Conservation (phyloP, 2,888 invertebrate genomes). For the Drosophila mimetica region DNA sequence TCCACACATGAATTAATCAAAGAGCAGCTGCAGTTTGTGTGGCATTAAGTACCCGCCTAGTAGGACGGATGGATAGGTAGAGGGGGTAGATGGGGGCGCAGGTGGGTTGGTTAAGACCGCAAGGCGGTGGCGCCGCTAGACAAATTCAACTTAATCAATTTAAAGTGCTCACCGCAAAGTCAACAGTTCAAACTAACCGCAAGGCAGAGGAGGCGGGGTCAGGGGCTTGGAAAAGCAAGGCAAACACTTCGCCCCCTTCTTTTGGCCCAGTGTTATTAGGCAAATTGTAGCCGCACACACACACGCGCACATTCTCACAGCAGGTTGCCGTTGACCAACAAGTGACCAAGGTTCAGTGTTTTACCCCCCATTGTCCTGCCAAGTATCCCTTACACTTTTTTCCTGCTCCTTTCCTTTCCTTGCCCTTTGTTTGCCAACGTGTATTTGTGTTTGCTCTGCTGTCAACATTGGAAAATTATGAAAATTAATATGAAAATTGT, state of each 20-base stretch:
- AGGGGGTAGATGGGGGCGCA: constrained; percentile 10
- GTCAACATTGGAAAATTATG: constrained; percentile 77
- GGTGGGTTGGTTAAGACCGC: constrained; percentile 36
- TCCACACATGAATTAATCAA: constrained; percentile 72
- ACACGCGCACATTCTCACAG: constrained; percentile 44
- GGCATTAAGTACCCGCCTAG: constrained; percentile 61
- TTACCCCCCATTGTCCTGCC: constrained; percentile 59
- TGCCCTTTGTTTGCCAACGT: constrained; percentile 61
- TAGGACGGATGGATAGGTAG: not conserved
- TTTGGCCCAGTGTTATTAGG: constrained; percentile 62
- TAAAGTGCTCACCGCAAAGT: constrained; percentile 76
- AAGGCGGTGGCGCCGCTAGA: constrained; percentile 61
- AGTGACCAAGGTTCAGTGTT: constrained; percentile 41
- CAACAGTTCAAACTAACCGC: constrained; percentile 78
- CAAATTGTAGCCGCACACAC: constrained; percentile 62
- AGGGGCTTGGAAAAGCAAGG: constrained; percentile 11
- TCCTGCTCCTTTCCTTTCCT: constrained; percentile 2
- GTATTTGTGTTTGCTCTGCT: constrained; percentile 73
- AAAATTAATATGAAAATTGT: constrained; percentile 78
- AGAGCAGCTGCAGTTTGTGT: constrained; percentile 56
- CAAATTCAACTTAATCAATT: constrained; percentile 80
- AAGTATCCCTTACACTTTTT: constrained; percentile 69
- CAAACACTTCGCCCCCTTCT: constrained; percentile 10
- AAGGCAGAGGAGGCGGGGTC: constrained; percentile 45
- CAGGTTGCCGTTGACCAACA: constrained; percentile 70